Percentiles rank a stretch among this genome's conserved stretches.
Conservation (phyloP, 2,888 invertebrate species). For the Stenoptilia bipunctidactyla region DNA sequence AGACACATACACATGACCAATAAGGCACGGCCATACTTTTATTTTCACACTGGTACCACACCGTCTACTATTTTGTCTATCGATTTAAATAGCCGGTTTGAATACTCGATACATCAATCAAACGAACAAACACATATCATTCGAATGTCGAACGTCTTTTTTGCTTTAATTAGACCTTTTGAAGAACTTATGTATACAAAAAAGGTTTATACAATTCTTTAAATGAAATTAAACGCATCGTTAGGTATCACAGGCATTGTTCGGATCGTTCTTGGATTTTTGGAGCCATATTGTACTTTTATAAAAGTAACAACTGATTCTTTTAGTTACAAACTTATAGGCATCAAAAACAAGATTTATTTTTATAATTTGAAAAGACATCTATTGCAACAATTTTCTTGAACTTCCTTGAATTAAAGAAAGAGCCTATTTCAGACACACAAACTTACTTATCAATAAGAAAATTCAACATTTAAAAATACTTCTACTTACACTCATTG, state of each 20-base stretch:
- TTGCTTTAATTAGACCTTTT: conserved; percentile 68
- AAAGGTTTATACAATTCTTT: conserved; percentile 36
- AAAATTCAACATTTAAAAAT: too few relatives aligned
- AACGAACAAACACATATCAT: conserved; percentile 35
- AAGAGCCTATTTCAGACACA: too few relatives aligned
- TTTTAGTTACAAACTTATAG: too few relatives aligned
- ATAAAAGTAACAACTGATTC: background rate
- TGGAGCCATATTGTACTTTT: background rate
- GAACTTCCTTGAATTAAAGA: too few relatives aligned
- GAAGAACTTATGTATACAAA: conserved; percentile 37
- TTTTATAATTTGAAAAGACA: too few relatives aligned
- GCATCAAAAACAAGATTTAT: too few relatives aligned
- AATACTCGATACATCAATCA: conserved; percentile 45
- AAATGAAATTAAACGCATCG: conserved; percentile 58
- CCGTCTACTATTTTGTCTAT: conserved; percentile 61
- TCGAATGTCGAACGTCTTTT: conserved; percentile 47
- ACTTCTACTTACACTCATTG: too few relatives aligned
- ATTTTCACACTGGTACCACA: too few relatives aligned
- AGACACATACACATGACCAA: too few relatives aligned
- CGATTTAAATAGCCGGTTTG: conserved; percentile 61
- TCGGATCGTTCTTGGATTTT: background rate
- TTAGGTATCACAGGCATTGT: conserved; percentile 15
- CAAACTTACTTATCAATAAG: too few relatives aligned
- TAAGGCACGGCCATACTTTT: too few relatives aligned
- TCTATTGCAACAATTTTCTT: too few relatives aligned